These are phyloP conservation scores for Drosophila kanapiae DNA, from an alignment of 1,140 invertebrate species.

Conservation along the genomic window DNA sequence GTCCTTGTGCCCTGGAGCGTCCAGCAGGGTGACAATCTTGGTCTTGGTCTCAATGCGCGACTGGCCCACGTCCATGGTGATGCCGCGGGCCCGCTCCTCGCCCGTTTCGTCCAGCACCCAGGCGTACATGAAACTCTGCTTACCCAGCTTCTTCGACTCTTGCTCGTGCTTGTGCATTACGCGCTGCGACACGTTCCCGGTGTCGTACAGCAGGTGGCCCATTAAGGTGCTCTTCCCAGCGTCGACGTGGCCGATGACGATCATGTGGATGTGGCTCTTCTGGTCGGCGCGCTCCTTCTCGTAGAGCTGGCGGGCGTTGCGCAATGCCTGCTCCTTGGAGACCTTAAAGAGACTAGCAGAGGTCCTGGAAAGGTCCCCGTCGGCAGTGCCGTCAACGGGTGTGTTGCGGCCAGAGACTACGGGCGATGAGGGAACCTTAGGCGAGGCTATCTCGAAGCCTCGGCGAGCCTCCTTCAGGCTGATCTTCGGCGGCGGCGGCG, in stretches of 20 bases:
- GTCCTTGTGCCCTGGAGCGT: conserved; percentile 99
- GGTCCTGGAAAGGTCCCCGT: conserved; percentile 37
- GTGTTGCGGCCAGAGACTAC: conserved; percentile 86
- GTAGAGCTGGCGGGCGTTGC: conserved; percentile 87
- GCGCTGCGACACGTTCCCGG: conserved; percentile 96
- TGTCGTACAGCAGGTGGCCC: conserved; percentile 95
- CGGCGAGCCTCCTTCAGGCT: conserved; percentile 77
- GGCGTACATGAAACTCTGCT: conserved; percentile 99
- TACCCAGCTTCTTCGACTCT: conserved; percentile 98
- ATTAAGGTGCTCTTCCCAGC: conserved; percentile 99
- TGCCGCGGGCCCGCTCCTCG: conserved; percentile 95
- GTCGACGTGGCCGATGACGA: conserved; percentile 99
- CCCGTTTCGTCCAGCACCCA: conserved; percentile 99
- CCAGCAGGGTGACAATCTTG: conserved; percentile 93
- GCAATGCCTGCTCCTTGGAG: conserved; percentile 77
- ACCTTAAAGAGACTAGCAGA: conserved; percentile 61
- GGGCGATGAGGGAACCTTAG: conserved; percentile 86
- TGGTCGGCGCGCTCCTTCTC: conserved; percentile 90
- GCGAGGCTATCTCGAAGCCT: conserved; percentile 85
- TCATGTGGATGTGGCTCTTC: conserved; percentile 96
- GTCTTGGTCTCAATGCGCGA: conserved; percentile 96
- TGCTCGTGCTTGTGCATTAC: conserved; percentile 99
- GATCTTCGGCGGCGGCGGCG: conserved; percentile 61
- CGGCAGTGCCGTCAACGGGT: conserved; percentile 67
- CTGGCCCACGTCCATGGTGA: conserved; percentile 99